Conservation (phyloP, 2,113 vertebrate genomes). For the Oncorhynchus keta region DNA sequence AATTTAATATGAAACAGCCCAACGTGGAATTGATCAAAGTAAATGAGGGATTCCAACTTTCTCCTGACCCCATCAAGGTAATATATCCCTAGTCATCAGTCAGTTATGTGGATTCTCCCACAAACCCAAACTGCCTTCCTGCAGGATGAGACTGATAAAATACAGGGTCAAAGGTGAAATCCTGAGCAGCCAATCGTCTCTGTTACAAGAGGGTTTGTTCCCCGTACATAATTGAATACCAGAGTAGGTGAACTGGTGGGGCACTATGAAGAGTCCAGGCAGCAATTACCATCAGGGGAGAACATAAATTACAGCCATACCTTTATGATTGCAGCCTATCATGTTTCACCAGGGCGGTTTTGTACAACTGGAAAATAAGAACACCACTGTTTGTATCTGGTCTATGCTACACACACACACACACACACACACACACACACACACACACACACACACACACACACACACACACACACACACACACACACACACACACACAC, state of each 20-base stretch:
- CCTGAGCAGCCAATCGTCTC: constrained; percentile 15
- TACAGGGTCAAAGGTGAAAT: constrained; percentile 18
- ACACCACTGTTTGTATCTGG: constrained; percentile 13
- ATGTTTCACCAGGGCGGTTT: constrained; percentile 41
- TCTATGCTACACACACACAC: neutral
- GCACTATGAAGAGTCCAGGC: constrained; percentile 46
- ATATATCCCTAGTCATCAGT: constrained; percentile 30
- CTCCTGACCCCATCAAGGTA: constrained; percentile 1
- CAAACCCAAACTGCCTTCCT: neutral
- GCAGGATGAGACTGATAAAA: constrained; percentile 26
- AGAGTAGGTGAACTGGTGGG: constrained; percentile 35
- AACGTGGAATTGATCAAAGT: neutral
- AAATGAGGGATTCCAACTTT: constrained; percentile 3
- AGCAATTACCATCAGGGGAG: constrained; percentile 68
- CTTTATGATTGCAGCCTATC: constrained; percentile 66
- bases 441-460: too few relatives aligned
- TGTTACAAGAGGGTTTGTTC: constrained; percentile 16
- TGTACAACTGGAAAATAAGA: constrained; percentile 36
- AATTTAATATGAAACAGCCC: neutral
- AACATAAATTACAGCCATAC: constrained; percentile 64
- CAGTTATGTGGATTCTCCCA: neutral
- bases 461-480: too few relatives aligned
- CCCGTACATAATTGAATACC: constrained; percentile 23
- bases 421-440: too few relatives aligned
- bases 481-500: too few relatives aligned